Base-by-base conservation (phyloP, 1,140 invertebrate species). In the Aphelenchoides avenae region DNA sequence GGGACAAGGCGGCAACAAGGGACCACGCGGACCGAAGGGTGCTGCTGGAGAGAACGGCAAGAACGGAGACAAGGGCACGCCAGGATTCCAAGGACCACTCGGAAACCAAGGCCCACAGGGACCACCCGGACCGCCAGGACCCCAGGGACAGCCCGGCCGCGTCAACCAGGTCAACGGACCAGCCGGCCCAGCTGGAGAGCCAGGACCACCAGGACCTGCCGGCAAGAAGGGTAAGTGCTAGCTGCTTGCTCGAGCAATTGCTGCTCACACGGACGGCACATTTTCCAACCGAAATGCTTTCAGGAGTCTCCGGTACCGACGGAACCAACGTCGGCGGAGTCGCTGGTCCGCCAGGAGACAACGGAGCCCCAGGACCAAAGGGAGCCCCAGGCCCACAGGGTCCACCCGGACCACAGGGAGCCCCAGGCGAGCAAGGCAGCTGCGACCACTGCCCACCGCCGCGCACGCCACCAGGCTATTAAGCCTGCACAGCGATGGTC, bases 21-120 rank as follows among this genome's bases (percentile, higher is more conserved):
- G 74, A 61, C 75, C 71, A 27, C 62, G 52, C 22, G 74, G 75
- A 59, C 75, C 71, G 11, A 77, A 77, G 40, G 74, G 73, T 37
- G 43, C 27, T n/a, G 6, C 52, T 20, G 61, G 61, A 56, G 63
- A 51, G 27, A 44, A 59, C 36, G 66, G 66, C 20, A 71, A 63
- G 34, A 58, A 76, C 31, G 72, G 72, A 48, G 57, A 74, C 30
- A 59, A 68, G 33, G 72, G 72, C 48, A 62, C 66, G 5, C 54
- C 66, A 22, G 72, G 72, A 18, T 37, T 70, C 4, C 67, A 60
- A 47, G 66, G 66, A 48, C 43, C 46, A 18, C 26, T 66, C 11
- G 62, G 62, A 49, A 30, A 42, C 7, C 56, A 66, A 6, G 62
- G 62, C 20, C 62, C 62, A 58, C 31, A 57, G 31, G 63, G 63